Evolutionary conservation across 2,113 vertebrate species (phyloP), one percentile per base, ranked within the genome.

Genomic region (Tonatia bakeri): DNA sequence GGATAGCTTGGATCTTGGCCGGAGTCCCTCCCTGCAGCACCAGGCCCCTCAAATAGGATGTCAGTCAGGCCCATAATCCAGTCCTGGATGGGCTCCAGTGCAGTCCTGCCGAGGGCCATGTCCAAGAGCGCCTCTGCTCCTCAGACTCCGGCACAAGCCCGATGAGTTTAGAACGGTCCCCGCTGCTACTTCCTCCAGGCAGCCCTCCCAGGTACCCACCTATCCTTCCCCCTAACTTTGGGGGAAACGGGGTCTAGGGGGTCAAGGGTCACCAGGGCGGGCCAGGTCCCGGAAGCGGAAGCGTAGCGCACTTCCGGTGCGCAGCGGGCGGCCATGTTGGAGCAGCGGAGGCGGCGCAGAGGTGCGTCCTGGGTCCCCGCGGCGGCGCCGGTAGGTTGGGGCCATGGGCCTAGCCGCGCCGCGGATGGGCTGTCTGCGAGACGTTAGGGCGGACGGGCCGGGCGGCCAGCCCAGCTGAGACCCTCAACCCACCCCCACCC

Each of bases 271-370:
- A 95, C 31, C 1, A 50, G 95, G 95, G 91, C n/a, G 94, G 92
- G 90, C 80, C 89, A 52, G 80, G 43, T 91, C 47, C 84, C 96
- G 98, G 98, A 98, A 98, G 95, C 98, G 98, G 98, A 98, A 98
- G 87, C 36, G 3, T 22, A 15, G 24, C 20, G 12, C 15, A 95
- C 94, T 98, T 98, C 98, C 98, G 98, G 97, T 89, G 92, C 98
- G 94, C 98, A 97, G 98, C 97, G 77, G 98, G 98, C 98, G 98
- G 98, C 98, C 98, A 98, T 98, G 98, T 98, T 98, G 97, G 97
- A 98, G 96, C 98, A 72, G 97, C 96, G 97, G 97, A 97, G 85
- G 98, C 98, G 91, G 98, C 94, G 98, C 96, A 96, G 87, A 96
- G 97, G 98, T 77, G 97, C 97, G 95, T 96, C 97, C 59, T 93